phyloP scores from a whole-genome alignment of 2,888 invertebrate species.

The Corythucha ciliata region DNA sequence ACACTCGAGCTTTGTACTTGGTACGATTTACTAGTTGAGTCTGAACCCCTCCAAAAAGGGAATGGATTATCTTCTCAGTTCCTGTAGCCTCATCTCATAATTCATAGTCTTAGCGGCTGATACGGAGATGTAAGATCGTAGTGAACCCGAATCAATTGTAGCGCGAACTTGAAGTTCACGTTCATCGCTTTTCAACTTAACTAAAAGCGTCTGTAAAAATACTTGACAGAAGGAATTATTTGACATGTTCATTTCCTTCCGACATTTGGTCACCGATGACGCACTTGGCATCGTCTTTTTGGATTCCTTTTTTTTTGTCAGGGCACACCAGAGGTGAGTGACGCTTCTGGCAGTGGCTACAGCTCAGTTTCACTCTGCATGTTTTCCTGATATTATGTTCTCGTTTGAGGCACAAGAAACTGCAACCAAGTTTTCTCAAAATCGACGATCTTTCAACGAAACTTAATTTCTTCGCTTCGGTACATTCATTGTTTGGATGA shows the following conservation, averaged over 20 bases:
- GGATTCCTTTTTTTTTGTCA: not conserved
- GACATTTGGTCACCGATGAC: not conserved
- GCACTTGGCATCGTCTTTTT: not conserved
- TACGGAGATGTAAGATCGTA: constrained; percentile 1
- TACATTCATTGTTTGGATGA: not conserved
- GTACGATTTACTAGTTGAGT: not conserved
- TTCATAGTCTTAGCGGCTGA: not conserved
- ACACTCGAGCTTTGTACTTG: not conserved
- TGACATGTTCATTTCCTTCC: not conserved
- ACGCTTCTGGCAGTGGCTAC: not conserved
- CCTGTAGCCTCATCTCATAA: not conserved
- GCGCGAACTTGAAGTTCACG: constrained; percentile 9
- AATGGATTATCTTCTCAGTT: constrained; percentile 12
- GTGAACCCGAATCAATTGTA: constrained; percentile 7
- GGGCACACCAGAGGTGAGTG: constrained; percentile 3
- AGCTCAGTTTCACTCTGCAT: too few species aligned
- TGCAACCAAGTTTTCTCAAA: too few species aligned
- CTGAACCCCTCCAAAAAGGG: constrained; percentile 12
- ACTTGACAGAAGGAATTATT: constrained; percentile 11
- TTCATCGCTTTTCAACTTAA: not conserved
- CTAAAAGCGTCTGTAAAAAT: constrained; percentile 16
- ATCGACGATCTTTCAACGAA: not conserved
- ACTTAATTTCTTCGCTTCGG: not conserved
- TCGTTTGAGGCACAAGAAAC: too few species aligned
- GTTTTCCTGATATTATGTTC: too few species aligned